Conservation (phyloP, 2,888 invertebrate species). For the Morinoia aosen region DNA sequence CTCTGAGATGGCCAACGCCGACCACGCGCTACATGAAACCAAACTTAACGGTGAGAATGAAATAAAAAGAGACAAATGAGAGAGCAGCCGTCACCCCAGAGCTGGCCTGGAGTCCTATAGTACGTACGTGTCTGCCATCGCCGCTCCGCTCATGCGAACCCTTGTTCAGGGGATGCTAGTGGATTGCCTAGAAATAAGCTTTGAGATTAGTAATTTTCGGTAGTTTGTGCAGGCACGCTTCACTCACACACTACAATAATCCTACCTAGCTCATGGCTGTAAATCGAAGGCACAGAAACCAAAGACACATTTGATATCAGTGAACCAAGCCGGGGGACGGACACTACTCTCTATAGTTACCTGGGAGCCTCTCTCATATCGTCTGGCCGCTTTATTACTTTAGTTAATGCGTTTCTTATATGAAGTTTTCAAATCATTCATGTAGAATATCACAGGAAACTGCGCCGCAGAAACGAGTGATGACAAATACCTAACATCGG, state of each 20-base stretch:
- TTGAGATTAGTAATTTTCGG: constrained; percentile 75
- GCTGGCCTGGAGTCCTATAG: constrained; percentile 16
- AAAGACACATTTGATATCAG: not conserved
- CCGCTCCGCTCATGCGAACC: constrained; percentile 51
- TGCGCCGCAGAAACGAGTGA: not conserved
- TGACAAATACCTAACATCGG: not conserved
- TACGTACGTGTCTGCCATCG: constrained; percentile 63
- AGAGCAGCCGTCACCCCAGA: constrained; percentile 18
- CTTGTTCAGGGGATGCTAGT: constrained; percentile 63
- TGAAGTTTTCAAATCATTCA: not conserved
- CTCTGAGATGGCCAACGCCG: not conserved
- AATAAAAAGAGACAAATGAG: not conserved
- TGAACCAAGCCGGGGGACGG: not conserved
- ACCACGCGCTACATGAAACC: not conserved
- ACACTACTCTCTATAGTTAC: constrained; percentile 50
- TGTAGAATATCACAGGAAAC: not conserved
- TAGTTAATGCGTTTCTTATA: not conserved
- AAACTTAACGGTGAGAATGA: not conserved
- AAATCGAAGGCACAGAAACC: not conserved
- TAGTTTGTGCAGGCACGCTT: constrained; percentile 62
- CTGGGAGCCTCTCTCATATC: constrained; percentile 63
- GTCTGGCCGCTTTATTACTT: not conserved
- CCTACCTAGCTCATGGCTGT: not conserved
- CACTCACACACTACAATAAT: constrained; percentile 61
- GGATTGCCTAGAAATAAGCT: constrained; percentile 77